Evolutionary conservation across 2,797 vertebrate genomes (phyloP).

Genomic region (Pempheris klunzingeri): DNA sequence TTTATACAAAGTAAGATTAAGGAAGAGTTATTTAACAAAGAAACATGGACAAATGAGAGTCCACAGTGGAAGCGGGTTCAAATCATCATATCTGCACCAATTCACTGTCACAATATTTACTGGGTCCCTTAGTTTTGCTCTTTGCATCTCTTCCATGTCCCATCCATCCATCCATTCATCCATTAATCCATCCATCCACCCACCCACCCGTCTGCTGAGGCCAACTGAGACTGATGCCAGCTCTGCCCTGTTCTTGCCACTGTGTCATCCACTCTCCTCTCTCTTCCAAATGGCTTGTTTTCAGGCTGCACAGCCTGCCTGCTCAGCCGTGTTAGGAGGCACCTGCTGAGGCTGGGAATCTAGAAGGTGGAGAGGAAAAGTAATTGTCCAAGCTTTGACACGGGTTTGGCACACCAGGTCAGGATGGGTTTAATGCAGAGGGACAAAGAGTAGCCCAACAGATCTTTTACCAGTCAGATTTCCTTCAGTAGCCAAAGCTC

Average conservation of each 20-base stretch:
- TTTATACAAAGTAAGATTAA: slow-evolving; percentile 3
- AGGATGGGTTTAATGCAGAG: slow-evolving; percentile 31
- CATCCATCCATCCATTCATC: not conserved
- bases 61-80: not conserved
- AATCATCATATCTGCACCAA: not conserved
- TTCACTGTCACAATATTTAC: slow-evolving; percentile 1
- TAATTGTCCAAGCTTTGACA: slow-evolving; percentile 34
- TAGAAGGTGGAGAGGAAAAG: slow-evolving; percentile 20
- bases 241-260: slow-evolving; percentile 11
- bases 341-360: slow-evolving; percentile 45
- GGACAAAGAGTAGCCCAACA: slow-evolving; percentile 41
- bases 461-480: slow-evolving; percentile 46
- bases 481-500: slow-evolving; percentile 41
- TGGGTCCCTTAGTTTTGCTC: not conserved
- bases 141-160: not conserved
- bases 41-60: not conserved
- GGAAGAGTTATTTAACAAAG: not conserved
- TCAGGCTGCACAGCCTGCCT: slow-evolving; percentile 12
- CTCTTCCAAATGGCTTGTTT: slow-evolving; percentile 49
- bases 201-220: not conserved
- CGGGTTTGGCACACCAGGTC: slow-evolving; percentile 33
- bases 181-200: not conserved
- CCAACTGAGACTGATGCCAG: slow-evolving; percentile 11
- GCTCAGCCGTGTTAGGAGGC: slow-evolving; percentile 37
- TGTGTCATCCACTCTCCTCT: slow-evolving; percentile 19